These are phyloP conservation scores for Thecophora atra DNA, from an alignment of 2,888 invertebrate genomes.

Conservation along the genomic window DNA sequence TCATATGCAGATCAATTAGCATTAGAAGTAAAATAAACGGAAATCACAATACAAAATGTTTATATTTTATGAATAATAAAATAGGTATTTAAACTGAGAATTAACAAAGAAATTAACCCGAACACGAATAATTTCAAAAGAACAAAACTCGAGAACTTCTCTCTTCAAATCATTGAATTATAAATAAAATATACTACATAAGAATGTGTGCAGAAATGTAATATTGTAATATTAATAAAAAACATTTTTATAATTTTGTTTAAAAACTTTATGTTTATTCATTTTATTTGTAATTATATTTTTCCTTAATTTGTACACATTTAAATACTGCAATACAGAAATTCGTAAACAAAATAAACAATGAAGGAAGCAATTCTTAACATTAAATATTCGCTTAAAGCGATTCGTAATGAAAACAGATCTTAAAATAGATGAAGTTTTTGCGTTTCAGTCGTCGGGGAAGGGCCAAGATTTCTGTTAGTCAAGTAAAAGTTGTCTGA, in stretches of 20 bases:
- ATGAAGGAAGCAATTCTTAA: too few relatives aligned
- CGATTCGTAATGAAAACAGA: too few relatives aligned
- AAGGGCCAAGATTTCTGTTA: too few relatives aligned
- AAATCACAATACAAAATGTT: slow-evolving; percentile 4
- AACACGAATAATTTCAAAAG: background rate
- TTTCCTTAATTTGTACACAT: background rate
- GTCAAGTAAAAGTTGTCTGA: too few relatives aligned
- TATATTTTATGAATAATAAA: slow-evolving; percentile 6
- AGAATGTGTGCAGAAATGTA: background rate
- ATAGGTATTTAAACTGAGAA: background rate
- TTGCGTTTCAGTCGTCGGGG: too few relatives aligned
- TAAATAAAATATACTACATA: slow-evolving; percentile 1
- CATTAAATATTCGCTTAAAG: too few relatives aligned
- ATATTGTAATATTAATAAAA: slow-evolving; percentile 26
- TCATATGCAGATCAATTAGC: slow-evolving; percentile 25
- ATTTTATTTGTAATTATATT: background rate
- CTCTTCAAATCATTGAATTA: slow-evolving; percentile 1
- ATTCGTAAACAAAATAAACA: too few relatives aligned
- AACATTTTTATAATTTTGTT: slow-evolving; percentile 23
- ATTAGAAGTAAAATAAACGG: slow-evolving; percentile 14
- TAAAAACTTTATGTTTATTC: slow-evolving; percentile 2
- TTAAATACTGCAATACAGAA: background rate
- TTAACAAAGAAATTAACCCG: background rate
- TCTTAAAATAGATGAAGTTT: too few relatives aligned
- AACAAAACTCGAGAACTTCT: slow-evolving; percentile 8